These are phyloP conservation scores for Enteromius anoplus DNA, from an alignment of 2,797 vertebrate species.

Conservation along the genomic window DNA sequence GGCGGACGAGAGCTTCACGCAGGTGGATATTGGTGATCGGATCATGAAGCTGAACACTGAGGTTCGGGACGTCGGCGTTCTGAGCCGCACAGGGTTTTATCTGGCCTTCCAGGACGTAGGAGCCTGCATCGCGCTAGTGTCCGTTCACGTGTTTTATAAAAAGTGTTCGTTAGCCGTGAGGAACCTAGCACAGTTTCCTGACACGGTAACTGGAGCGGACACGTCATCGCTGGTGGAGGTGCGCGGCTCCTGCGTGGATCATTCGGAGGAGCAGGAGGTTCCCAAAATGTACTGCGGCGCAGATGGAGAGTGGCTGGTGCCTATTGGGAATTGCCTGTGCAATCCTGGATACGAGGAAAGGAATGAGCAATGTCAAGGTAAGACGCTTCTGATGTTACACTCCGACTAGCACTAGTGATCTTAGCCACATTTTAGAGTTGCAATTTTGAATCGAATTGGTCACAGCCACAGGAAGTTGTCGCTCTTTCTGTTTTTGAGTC, in stretches of 20 bases:
- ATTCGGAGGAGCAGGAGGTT: slow-evolving; percentile 95
- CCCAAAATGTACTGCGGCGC: slow-evolving; percentile 99
- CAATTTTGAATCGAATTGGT: neutral
- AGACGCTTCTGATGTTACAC: slow-evolving; percentile 63
- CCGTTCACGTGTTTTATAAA: slow-evolving; percentile 95
- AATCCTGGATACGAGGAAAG: slow-evolving; percentile 94
- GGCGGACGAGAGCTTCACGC: slow-evolving; percentile 97
- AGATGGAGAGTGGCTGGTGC: slow-evolving; percentile 97
- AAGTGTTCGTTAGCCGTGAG: slow-evolving; percentile 91
- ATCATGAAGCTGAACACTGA: slow-evolving; percentile 99
- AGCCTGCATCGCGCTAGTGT: slow-evolving; percentile 95
- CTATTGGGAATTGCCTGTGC: slow-evolving; percentile 96
- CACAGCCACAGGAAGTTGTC: neutral
- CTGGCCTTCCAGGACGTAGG: slow-evolving; percentile 97
- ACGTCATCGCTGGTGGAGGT: slow-evolving; percentile 97
- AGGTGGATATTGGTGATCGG: slow-evolving; percentile 96
- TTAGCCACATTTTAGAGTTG: neutral
- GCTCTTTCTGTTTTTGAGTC: neutral
- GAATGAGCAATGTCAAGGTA: slow-evolving; percentile 93
- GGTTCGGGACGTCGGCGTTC: slow-evolving; percentile 89
- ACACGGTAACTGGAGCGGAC: slow-evolving; percentile 93
- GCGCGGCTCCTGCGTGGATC: slow-evolving; percentile 94
- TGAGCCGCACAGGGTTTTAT: slow-evolving; percentile 93
- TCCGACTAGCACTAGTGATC: neutral
- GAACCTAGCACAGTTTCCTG: slow-evolving; percentile 95